A percentile compares a stretch with the other conserved stretches of the same genome.
phyloP scores from a whole-genome alignment of 2,888 invertebrate genomes.

The Idaea aversata region DNA sequence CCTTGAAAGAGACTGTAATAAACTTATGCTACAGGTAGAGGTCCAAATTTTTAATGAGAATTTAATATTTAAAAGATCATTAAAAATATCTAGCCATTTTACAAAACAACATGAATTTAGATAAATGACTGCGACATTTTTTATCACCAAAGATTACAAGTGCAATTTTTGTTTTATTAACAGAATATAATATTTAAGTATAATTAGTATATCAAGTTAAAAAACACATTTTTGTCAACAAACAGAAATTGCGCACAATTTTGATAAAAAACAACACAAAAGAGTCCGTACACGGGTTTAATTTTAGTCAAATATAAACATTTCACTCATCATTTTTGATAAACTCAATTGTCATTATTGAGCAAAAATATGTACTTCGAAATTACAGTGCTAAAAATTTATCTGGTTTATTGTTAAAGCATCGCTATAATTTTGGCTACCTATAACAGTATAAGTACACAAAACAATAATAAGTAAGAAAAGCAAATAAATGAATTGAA shows the following conservation, averaged over 20 bases:
- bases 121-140: constrained; percentile 2
- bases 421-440: not conserved
- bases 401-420: not conserved
- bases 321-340: not conserved
- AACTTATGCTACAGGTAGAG: too few species aligned
- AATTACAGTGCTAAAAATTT: not conserved
- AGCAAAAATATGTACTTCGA: not conserved
- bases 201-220: not conserved
- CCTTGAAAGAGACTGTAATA: too few species aligned
- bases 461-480: not conserved
- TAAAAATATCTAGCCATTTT: not conserved
- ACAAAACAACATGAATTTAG: not conserved
- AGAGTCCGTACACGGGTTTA: not conserved
- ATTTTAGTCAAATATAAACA: not conserved
- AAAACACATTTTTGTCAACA: constrained; percentile 11
- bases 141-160: constrained; percentile 9
- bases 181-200: not conserved
- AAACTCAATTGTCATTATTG: not conserved
- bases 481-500: too few species aligned
- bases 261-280: not conserved
- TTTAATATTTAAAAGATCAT: too few species aligned
- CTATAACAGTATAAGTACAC: not conserved
- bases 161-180: constrained; percentile 7
- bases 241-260: constrained; percentile 29
- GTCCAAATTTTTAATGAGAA: too few species aligned